Conservation (phyloP, 2,888 invertebrate species). For the Cheilosia grossa region DNA sequence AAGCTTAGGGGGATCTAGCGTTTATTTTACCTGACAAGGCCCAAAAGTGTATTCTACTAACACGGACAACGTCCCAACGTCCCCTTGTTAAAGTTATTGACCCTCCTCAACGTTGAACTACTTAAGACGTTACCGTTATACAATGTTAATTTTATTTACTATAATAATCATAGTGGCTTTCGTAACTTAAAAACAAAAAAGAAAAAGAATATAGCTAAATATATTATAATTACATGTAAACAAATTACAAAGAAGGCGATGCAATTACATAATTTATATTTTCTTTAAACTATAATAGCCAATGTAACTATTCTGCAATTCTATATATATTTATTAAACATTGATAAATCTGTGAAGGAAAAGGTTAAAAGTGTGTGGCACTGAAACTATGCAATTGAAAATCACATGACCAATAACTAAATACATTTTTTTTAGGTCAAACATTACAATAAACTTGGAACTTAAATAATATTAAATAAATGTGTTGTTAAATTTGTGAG, state of each 20-base stretch:
- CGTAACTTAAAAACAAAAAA: slow-evolving; percentile 73
- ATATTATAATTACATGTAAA: slow-evolving; percentile 23
- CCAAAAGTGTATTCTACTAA: slow-evolving; percentile 80
- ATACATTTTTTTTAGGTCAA: slow-evolving; percentile 29
- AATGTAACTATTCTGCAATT: slow-evolving; percentile 50
- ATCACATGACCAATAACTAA: slow-evolving; percentile 54
- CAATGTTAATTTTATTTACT: slow-evolving; percentile 69
- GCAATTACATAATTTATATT: slow-evolving; percentile 57
- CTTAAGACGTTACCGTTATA: slow-evolving; percentile 28
- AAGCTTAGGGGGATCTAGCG: slow-evolving; percentile 81
- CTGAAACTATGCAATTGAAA: slow-evolving; percentile 22
- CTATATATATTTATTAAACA: slow-evolving; percentile 1
- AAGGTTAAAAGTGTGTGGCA: slow-evolving; percentile 54
- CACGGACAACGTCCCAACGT: slow-evolving; percentile 26
- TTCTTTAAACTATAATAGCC: slow-evolving; percentile 54
- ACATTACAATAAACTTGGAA: slow-evolving; percentile 29
- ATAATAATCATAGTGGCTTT: slow-evolving; percentile 75
- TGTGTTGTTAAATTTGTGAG: slow-evolving; percentile 36
- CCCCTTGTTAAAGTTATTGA: slow-evolving; percentile 32
- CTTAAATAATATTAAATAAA: slow-evolving; percentile 58
- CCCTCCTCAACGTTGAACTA: slow-evolving; percentile 35
- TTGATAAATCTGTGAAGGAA: background rate
- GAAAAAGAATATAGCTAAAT: slow-evolving; percentile 54
- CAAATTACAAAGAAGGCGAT: slow-evolving; percentile 68
- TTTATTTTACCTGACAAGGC: slow-evolving; percentile 80